Conservation (phyloP, 2,797 vertebrate genomes). For the Lepus townsendii region DNA sequence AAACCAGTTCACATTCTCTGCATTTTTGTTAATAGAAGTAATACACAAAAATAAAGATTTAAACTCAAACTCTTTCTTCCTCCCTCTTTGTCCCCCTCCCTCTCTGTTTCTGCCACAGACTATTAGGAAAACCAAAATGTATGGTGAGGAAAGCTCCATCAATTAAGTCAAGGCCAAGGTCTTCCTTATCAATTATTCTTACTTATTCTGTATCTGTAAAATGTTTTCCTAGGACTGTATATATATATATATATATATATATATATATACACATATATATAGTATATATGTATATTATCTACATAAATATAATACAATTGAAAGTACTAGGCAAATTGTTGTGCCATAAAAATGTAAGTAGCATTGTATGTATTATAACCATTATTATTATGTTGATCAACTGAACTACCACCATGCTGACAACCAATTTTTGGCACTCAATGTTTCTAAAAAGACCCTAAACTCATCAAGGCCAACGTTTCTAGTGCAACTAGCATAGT, state of each 20-base stretch:
- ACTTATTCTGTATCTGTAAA: conserved; percentile 41
- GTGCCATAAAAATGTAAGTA: not conserved
- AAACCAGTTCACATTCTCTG: not conserved
- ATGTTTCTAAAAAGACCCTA: not conserved
- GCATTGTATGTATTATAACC: not conserved
- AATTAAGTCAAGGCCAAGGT: conserved; percentile 57
- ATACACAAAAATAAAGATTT: conserved; percentile 43
- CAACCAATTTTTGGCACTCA: not conserved
- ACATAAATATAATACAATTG: not conserved
- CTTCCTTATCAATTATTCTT: conserved; percentile 49
- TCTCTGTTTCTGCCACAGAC: not conserved
- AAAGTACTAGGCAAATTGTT: not conserved
- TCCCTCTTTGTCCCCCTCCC: not conserved
- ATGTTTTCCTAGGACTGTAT: not conserved
- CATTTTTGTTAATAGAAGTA: not conserved
- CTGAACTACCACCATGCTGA: not conserved
- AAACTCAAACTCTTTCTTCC: not conserved
- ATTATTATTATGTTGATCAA: not conserved
- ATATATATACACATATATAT: too few relatives aligned
- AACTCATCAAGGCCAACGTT: not conserved
- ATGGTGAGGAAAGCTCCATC: not conserved
- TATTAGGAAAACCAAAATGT: not conserved
- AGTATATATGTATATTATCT: too few relatives aligned
- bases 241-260: too few relatives aligned
- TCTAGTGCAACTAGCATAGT: not conserved